A percentile compares a stretch with the other conserved stretches of the same genome.
These are phyloP conservation scores for Sardina pilchardus DNA, from an alignment of 2,113 vertebrate species.

Conservation along the genomic window DNA sequence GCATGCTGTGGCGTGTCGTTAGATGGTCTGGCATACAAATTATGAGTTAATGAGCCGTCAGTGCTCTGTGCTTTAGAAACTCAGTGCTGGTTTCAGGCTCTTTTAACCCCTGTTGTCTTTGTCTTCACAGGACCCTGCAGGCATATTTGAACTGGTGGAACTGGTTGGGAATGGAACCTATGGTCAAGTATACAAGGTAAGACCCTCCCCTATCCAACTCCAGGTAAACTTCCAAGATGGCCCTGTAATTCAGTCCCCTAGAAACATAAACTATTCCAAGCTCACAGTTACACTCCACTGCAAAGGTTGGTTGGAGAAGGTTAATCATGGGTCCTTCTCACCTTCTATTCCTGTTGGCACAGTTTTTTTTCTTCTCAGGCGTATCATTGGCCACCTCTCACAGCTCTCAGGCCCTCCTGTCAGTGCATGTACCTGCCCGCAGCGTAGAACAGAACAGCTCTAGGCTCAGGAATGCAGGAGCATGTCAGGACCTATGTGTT, in stretches of 20 bases:
- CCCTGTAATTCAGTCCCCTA: background rate
- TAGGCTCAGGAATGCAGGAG: constrained; percentile 38
- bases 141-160: constrained; percentile 97
- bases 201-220: constrained; percentile 30
- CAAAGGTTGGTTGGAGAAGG: background rate
- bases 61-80: background rate
- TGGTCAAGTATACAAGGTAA: constrained; percentile 97
- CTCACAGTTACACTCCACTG: background rate
- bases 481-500: constrained; percentile 46
- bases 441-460: background rate
- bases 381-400: background rate
- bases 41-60: background rate
- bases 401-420: background rate
- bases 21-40: background rate
- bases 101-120: constrained; percentile 24
- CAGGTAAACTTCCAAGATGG: background rate
- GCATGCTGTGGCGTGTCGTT: background rate
- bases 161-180: constrained; percentile 98
- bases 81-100: background rate
- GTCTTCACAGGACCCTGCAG: constrained; percentile 87
- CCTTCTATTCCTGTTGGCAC: background rate
- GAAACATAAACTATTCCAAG: background rate
- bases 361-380: constrained; percentile 11
- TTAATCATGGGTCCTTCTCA: background rate
- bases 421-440: constrained; percentile 27